These are phyloP conservation scores for Anoplolepis gracilipes DNA, from an alignment of 1,140 invertebrate genomes.

Conservation along the genomic window DNA sequence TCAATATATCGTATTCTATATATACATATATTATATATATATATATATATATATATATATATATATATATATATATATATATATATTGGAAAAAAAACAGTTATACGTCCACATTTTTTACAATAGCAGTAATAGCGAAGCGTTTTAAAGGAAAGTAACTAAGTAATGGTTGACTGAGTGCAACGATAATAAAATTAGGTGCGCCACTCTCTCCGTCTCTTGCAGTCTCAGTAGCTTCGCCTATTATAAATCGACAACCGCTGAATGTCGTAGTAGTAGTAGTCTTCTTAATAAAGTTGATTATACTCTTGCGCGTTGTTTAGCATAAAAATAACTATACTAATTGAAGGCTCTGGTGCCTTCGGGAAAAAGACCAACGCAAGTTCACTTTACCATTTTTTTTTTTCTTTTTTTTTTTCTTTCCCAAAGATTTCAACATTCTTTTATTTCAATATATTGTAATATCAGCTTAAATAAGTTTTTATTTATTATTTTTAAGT, in stretches of 20 bases:
- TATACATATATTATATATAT: no score
- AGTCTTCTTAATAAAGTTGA: constrained; percentile 56
- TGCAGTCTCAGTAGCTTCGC: constrained; percentile 48
- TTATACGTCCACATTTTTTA: constrained; percentile 62
- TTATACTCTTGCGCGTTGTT: constrained; percentile 60
- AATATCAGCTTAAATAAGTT: neutral
- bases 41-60: no score
- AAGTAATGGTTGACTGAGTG: constrained; percentile 44
- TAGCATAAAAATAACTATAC: constrained; percentile 27
- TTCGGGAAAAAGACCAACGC: neutral
- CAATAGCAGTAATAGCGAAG: constrained; percentile 33
- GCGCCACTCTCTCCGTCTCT: constrained; percentile 33
- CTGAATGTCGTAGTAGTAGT: constrained; percentile 51
- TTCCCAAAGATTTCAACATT: neutral
- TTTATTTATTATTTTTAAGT: neutral
- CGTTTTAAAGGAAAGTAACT: constrained; percentile 37
- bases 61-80: no score
- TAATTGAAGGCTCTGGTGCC: neutral
- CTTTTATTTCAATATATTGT: neutral
- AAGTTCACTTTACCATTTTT: neutral
- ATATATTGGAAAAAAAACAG: constrained; percentile 15
- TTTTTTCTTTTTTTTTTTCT: no score
- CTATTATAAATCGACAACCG: constrained; percentile 33
- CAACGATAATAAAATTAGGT: constrained; percentile 58
- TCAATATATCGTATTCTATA: constrained; percentile 48